Base-by-base conservation (phyloP, 2,888 invertebrate genomes). In the Sphaerophoria rueppellii region DNA sequence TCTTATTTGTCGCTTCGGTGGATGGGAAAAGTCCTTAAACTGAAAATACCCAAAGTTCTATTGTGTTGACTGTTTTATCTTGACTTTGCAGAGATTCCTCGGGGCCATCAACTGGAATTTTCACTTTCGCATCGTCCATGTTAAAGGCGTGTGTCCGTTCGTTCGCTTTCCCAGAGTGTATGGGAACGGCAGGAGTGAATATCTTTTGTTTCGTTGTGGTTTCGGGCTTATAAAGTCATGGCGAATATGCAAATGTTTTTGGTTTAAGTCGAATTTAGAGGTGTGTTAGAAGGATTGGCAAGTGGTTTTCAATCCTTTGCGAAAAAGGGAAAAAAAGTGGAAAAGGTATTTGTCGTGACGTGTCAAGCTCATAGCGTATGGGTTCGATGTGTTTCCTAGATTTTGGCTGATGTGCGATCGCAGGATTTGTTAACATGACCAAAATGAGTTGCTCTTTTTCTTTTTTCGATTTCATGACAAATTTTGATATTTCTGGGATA, bases 1-100 rank as follows among this genome's bases (percentile, higher is more conserved):
- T 86, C 86, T 86, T 86, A 86, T 86, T 86, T 86, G 86, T 74
- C 86, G 86, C 82, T 86, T 82, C 78, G 86, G 32, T 86, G 77
- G 86, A 82, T 86, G 86, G 74, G 82, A 86, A 86, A 82, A 86
- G 82, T 86, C 82, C 16, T 16, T 72, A 76, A 61, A 50, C 70
- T 77, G 78, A 74, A 71, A 71, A 24, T 24, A 24, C 24, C 55
- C 11, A 74, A 65, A 70, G 72, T 71, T 60, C 82, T 67, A 82
- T 86, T 82, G 82, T 86, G 77, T 82, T 71, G 61, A 74, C 43
- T 67, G 65, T 77, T 82, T 86, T 86, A 86, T 86, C 86, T 86
- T 86, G 43, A 82, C 82, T 86, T 86, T 86, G 86, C 86, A 86
- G 86, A 70, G 86, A 82, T 82, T 82, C 74, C 70, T 81, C 85